Percentiles rank a stretch among this genome's conserved stretches.
phyloP scores from a whole-genome alignment of 2,888 invertebrate species.

The Ceraclea dissimilis region DNA sequence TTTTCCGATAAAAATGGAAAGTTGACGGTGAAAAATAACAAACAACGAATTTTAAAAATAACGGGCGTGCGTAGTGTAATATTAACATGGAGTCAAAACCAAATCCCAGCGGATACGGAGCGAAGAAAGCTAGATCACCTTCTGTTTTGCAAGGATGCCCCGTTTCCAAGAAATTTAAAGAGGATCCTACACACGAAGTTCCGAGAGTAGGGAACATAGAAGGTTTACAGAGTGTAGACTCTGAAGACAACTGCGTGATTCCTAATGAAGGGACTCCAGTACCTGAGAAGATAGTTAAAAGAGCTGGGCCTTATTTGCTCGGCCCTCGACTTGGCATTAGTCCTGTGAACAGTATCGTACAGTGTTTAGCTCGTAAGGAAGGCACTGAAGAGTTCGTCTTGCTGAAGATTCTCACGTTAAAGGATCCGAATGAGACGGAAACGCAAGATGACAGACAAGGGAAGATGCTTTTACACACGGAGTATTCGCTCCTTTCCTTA shows the following conservation, averaged over 20 bases:
- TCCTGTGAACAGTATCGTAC: conserved; percentile 69
- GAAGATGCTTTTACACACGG: conserved; percentile 70
- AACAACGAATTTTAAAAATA: neutral
- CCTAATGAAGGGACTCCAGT: conserved; percentile 42
- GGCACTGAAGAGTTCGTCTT: conserved; percentile 63
- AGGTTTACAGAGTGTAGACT: neutral
- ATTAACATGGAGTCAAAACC: conserved; percentile 11
- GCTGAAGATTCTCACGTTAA: conserved; percentile 55
- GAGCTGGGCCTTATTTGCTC: conserved; percentile 61
- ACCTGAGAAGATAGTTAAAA: conserved; percentile 46
- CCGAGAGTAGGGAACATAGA: conserved; percentile 6
- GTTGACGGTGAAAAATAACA: neutral
- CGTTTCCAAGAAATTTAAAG: conserved; percentile 11
- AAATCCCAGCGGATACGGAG: conserved; percentile 9
- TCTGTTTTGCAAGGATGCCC: conserved; percentile 1
- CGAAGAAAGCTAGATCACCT: conserved; percentile 17
- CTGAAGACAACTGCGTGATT: conserved; percentile 4
- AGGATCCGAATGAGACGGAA: conserved; percentile 50
- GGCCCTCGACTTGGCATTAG: conserved; percentile 65
- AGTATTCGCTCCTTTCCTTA: conserved; percentile 63
- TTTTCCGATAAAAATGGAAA: conserved; percentile 7
- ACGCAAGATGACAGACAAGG: conserved; percentile 70
- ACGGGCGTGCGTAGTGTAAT: too few species aligned
- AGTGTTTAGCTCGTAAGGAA: conserved; percentile 64
- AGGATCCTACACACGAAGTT: conserved; percentile 16